Base-by-base conservation (phyloP, 2,888 invertebrate species). In the Branchipolynoe longqiensis region DNA sequence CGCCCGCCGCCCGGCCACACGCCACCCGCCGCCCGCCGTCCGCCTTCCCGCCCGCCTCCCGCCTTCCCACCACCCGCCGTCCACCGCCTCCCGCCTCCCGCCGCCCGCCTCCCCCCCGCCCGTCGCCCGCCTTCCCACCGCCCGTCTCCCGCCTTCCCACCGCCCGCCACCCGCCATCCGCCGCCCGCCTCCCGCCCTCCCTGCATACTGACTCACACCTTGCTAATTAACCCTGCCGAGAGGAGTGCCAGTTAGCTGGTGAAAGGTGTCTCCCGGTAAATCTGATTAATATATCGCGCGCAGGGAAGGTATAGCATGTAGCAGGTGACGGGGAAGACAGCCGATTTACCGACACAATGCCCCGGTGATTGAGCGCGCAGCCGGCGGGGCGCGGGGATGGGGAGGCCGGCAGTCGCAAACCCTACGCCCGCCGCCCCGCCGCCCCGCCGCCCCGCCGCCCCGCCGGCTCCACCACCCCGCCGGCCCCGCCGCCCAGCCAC, bases 161-260 rank as follows among this genome's bases (percentile, higher is more conserved):
- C 25, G 28, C 2, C 31, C 28, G 28, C 62, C 28, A n/a, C 28
- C 62, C 31, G 28, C 8, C 4, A 4, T 25, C 58, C 25, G 3
- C 62, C 62, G 62, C 31, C 62, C 62, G 3, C 3, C 62, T 31
- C 56, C 6, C 14, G 25, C 59, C n/a, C 59, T 59, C 59, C 59
- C 59, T 62, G n/a, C n/a, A n/a, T n/a, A n/a, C n/a, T n/a, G 62
- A 62, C 28, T 62, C 62, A 62, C 62, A 62, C 62, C 62, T 62
- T 62, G 28, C 62, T 62, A 62, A 62, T 62, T 62, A 62, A 62
- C 62, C 31, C 62, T 25, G 25, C 62, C 31, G 62, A 28, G 31
- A 25, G n/a, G 8, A n/a, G 58, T 3, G 62, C 62, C 62, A 31
- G 62, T 28, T 62, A 62, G n/a, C 62, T 31, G n/a, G n/a, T n/a